These are phyloP conservation scores for Nycticebus coucang DNA, from an alignment of 2,113 vertebrate species.

Conservation along the genomic window DNA sequence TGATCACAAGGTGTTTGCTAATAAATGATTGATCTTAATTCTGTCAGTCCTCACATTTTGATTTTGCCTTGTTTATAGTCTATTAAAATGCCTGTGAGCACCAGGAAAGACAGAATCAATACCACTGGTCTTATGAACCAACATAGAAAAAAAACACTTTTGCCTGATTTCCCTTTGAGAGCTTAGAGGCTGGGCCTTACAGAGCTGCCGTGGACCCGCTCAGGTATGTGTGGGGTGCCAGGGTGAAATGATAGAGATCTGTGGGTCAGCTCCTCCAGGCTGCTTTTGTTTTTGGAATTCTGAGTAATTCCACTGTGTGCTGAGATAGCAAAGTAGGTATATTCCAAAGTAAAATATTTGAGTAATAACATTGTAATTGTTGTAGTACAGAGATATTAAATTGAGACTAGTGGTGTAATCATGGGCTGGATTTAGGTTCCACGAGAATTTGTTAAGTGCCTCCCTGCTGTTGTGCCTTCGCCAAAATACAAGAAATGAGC, in stretches of 20 bases:
- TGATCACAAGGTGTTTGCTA: background rate
- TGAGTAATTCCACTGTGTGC: too few relatives aligned
- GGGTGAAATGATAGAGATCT: background rate
- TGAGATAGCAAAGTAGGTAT: too few relatives aligned
- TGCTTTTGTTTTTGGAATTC: background rate
- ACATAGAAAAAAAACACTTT: background rate
- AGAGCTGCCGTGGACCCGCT: background rate
- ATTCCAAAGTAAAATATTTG: too few relatives aligned
- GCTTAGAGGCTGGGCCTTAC: background rate
- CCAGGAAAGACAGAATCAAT: background rate
- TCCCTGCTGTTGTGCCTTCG: background rate
- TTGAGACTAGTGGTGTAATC: background rate
- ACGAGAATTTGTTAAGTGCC: background rate
- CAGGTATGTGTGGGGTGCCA: background rate
- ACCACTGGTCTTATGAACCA: background rate
- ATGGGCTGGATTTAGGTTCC: background rate
- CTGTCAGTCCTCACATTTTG: background rate
- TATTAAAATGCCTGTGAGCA: background rate
- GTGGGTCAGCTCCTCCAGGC: too few relatives aligned
- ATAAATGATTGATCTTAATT: background rate
- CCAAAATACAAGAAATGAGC: background rate
- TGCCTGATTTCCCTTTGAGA: background rate
- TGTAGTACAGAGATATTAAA: background rate
- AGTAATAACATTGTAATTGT: rapidly evolving
- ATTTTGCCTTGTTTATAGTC: background rate